Base-by-base conservation (phyloP, 2,797 vertebrate genomes). In the Coracias cyanogaster region DNA sequence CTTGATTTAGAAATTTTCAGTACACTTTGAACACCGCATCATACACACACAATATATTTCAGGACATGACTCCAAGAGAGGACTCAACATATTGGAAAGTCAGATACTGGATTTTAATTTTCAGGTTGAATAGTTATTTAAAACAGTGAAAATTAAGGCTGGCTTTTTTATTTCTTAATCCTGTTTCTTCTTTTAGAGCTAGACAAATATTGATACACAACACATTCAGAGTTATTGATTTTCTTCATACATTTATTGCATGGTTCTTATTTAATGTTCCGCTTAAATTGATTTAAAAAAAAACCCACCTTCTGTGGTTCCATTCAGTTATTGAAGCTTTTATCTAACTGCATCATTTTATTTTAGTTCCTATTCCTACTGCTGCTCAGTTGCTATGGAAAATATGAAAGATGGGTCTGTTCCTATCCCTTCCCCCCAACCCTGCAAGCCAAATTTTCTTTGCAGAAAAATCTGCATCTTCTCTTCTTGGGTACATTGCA, bases 111-210 rank as follows among this genome's bases (percentile, higher is more conserved):
- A 77, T 84, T 97, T 97, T 97, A 97, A 98, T 97, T 97, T 98
- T 97, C 94, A 90, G 96, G 87, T 96, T 97, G 94, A 97, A 86
- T 84, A 96, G 94, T 97, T 97, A 96, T 95, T 98, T 97, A 96
- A 97, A 95, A 97, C 72, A 96, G 82, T 90, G 86, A 97, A 97
- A 97, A 97, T 97, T 95, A 94, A 96, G 82, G 78, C 81, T 96
- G 94, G 81, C 93, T 95, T 94, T 96, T 96, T 97, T 96, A 96
- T 96, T 96, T 96, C 95, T 96, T 96, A 97, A 97, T 96, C 92
- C 91, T 95, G 64, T 94, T 97, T 97, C 94, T 96, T 91, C 93
- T 96, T 96, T 88, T 95, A 86, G 37, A 45, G 43, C 89, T 97
- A 96, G 93, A 86, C 90, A 96, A 97, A 97, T 96, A 96, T 91